Percentiles rank a stretch among this genome's conserved stretches.
phyloP scores from a whole-genome alignment of 2,113 vertebrate genomes.

The Tylochromis polylepis region DNA sequence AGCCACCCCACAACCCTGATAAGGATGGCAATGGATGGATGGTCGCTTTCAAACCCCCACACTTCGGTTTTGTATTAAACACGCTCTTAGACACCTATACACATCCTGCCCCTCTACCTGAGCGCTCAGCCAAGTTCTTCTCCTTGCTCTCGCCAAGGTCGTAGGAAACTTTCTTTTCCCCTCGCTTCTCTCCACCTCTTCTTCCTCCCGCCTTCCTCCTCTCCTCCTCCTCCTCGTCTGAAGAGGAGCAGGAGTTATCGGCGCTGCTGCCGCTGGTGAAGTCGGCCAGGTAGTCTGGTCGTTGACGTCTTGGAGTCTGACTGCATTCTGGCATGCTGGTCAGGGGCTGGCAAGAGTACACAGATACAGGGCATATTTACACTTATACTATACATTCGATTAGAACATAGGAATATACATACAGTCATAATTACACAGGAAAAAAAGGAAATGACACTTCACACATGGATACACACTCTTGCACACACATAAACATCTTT shows the following conservation, averaged over 20 bases:
- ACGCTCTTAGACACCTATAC: neutral
- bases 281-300: slow-evolving; percentile 61
- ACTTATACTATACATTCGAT: neutral
- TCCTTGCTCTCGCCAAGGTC: slow-evolving; percentile 77
- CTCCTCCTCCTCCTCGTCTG: slow-evolving; percentile 79
- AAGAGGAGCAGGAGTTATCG: slow-evolving; percentile 76
- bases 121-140: slow-evolving; percentile 80
- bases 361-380: neutral
- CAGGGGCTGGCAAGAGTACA: slow-evolving; percentile 74
- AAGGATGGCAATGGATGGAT: neutral
- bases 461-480: neutral
- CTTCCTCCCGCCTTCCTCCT: slow-evolving; percentile 57
- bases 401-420: neutral
- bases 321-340: slow-evolving; percentile 89
- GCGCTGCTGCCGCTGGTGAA: slow-evolving; percentile 79
- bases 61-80: slow-evolving; percentile 19
- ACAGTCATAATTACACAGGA: neutral
- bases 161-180: slow-evolving; percentile 82
- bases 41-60: neutral
- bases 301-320: slow-evolving; percentile 75
- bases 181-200: slow-evolving; percentile 67
- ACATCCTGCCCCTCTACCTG: slow-evolving; percentile 70
- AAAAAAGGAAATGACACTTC: neutral
- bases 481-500: neutral
- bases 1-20: too few species aligned